phyloP scores from a whole-genome alignment of 2,797 vertebrate genomes.

The Tokudaia tokunoshimensis region DNA sequence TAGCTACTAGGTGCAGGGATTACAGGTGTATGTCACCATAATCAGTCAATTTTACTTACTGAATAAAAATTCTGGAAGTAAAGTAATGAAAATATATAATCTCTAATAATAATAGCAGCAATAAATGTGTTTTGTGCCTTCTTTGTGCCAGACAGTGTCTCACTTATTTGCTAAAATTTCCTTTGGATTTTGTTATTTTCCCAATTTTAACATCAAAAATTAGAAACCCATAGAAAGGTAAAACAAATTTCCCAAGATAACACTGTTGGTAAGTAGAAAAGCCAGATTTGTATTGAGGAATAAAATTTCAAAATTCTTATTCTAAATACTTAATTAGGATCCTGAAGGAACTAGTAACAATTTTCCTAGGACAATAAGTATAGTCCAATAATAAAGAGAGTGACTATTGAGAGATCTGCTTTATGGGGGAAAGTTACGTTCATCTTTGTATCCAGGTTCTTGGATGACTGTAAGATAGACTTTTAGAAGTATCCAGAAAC shows the following conservation, averaged over 20 bases:
- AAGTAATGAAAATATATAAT: not conserved
- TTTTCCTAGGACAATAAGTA: not conserved
- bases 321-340: not conserved
- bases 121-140: not conserved
- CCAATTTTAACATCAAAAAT: constrained; percentile 17
- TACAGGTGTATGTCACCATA: not conserved
- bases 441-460: not conserved
- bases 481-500: constrained; percentile 18
- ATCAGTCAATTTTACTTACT: not conserved
- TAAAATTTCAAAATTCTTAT: not conserved
- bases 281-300: not conserved
- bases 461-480: not conserved
- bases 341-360: not conserved
- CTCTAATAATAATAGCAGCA: not conserved
- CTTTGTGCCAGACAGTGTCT: not conserved
- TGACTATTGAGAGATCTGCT: not conserved
- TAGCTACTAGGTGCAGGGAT: too few species aligned
- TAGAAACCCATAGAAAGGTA: not conserved
- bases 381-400: not conserved
- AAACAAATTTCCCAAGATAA: not conserved
- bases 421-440: not conserved
- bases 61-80: not conserved
- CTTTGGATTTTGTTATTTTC: constrained; percentile 29
- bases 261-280: not conserved
- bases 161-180: not conserved